Conservation (phyloP, 2,888 invertebrate genomes). For the Dicranocentrus wangi region DNA sequence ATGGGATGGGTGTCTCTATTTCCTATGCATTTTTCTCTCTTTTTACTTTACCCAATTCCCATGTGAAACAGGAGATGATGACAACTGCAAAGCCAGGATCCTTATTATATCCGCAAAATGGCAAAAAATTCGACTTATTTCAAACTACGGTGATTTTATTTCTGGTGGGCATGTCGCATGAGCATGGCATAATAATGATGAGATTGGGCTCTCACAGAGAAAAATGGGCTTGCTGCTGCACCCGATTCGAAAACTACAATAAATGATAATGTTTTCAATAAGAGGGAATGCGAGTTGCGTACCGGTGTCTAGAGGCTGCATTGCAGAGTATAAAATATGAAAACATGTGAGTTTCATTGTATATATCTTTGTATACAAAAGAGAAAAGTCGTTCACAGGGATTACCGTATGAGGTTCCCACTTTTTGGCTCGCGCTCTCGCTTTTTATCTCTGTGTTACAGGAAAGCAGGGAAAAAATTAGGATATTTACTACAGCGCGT, state of each 20-base stretch:
- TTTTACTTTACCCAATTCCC: neutral
- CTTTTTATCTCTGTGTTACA: neutral
- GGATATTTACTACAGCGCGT: too few relatives aligned
- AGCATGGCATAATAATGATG: neutral
- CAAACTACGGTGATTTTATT: neutral
- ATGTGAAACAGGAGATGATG: neutral
- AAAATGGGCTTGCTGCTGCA: neutral
- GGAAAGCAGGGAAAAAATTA: too few relatives aligned
- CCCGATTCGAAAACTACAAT: neutral
- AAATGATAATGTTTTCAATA: conserved; percentile 51
- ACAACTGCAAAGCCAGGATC: conserved; percentile 4
- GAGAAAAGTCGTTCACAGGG: conserved; percentile 21
- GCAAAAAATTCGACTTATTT: neutral
- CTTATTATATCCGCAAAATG: conserved; percentile 7
- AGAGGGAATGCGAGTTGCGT: conserved; percentile 25
- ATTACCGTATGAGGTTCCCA: conserved; percentile 18
- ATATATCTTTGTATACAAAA: neutral
- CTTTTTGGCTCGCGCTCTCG: conserved; percentile 19
- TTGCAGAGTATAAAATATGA: conserved; percentile 28
- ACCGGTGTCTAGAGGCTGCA: conserved; percentile 30
- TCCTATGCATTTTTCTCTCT: neutral
- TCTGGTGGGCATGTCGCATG: neutral
- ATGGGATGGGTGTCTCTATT: conserved; percentile 4
- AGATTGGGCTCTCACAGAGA: neutral
- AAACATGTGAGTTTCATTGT: neutral